phyloP scores from a whole-genome alignment of 2,888 invertebrate species.

The Loripinus fragilis region DNA sequence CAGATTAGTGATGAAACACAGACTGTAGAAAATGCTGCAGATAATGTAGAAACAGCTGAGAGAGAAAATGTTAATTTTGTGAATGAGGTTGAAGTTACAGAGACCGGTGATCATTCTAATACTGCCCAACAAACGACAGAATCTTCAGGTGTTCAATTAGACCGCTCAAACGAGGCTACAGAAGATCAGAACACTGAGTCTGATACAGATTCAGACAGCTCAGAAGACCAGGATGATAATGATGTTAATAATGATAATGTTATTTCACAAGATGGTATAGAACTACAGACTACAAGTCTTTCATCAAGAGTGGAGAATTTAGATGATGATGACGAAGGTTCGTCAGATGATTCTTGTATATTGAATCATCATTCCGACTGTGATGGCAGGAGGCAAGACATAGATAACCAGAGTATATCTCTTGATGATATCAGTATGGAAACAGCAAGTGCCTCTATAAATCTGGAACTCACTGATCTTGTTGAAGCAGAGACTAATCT shows the following conservation, averaged over 20 bases:
- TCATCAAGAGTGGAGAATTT: slow-evolving; percentile 45
- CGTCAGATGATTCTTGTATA: slow-evolving; percentile 50
- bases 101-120: background rate
- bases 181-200: slow-evolving; percentile 47
- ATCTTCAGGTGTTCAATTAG: slow-evolving; percentile 27
- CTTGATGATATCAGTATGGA: slow-evolving; percentile 50
- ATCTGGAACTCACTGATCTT: slow-evolving; percentile 46
- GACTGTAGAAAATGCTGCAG: background rate
- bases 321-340: slow-evolving; percentile 31
- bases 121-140: background rate
- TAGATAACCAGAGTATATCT: slow-evolving; percentile 14
- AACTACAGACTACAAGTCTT: slow-evolving; percentile 47
- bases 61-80: slow-evolving; percentile 4
- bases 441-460: slow-evolving; percentile 55
- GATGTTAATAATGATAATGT: slow-evolving; percentile 25
- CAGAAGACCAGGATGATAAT: slow-evolving; percentile 34
- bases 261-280: slow-evolving; percentile 48
- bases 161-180: slow-evolving; percentile 49
- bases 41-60: background rate
- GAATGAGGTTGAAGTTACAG: slow-evolving; percentile 5
- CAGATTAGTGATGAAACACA: background rate
- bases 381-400: background rate
- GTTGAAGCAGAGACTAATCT: background rate
- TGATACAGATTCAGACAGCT: slow-evolving; percentile 51
- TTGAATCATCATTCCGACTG: slow-evolving; percentile 15